Base-by-base conservation (phyloP, 2,113 vertebrate species). In the Rynchops niger region DNA sequence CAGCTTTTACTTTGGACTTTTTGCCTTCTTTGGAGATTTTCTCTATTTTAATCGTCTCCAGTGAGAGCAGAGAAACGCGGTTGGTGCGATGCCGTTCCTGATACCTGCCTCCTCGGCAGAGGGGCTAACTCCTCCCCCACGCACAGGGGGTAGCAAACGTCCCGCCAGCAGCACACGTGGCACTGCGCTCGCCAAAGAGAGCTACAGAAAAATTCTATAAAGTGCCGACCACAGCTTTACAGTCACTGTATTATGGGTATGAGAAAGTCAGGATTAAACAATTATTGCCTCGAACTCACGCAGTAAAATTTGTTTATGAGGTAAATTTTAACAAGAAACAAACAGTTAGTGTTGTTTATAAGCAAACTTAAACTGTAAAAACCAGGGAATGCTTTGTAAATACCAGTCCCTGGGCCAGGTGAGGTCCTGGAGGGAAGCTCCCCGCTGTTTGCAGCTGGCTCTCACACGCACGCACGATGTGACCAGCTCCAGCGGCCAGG, bases 321-420 rank as follows among this genome's bases (percentile, higher is more conserved):
- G 97, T 94, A 98, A 98, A 97, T 88, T 95, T 96, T 97, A 98
- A 98, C 96, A 98, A 97, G 97, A 97, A 97, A 94, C 95, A 97
- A 98, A 98, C 92, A 96, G 94, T n/a, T 59, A 85, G 91, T 81
- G 82, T 97, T 97, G 97, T 97, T 98, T 98, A 98, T 97, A 97
- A 97, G 97, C 96, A 97, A 97, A 95, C 34, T 47, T 38, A 5
- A 89, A 83, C 97, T 56, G 95, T 97, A 96, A 97, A 96, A 93
- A 30, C 55, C 8, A 73, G 90, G 72, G 86, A 96, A 82, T 88
- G 83, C 93, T 97, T 96, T 95, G 90, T 92, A 95, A 97, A 93
- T 85, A 74, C 69, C 93, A 27, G 69, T 69, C 62, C 93, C 5
- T 16, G 42, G 93, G 94, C 80, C 91, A 93, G 95, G 76, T 52